Percentiles rank a stretch among this genome's conserved stretches.
Conservation (phyloP, 2,888 invertebrate genomes). For the Exephanes ischioxanthus region DNA sequence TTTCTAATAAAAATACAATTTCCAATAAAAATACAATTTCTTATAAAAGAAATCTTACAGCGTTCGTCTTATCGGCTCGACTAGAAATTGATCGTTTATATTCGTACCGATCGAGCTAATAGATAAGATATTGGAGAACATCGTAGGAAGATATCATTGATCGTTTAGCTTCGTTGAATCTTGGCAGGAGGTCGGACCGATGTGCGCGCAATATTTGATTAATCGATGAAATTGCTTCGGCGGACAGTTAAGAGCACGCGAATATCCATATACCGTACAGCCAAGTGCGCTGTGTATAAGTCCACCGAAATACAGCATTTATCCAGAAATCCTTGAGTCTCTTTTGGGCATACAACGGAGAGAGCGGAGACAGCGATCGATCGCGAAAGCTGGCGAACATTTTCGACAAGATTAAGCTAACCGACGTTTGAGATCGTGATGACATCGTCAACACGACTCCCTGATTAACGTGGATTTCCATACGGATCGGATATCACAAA, state of each 20-base stretch:
- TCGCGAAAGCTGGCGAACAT: slow-evolving; percentile 3
- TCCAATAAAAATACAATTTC: neutral
- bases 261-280: slow-evolving; percentile 22
- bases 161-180: slow-evolving; percentile 55
- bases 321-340: slow-evolving; percentile 4
- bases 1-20: slow-evolving; percentile 3
- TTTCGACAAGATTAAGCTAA: neutral
- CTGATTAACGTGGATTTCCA: neutral
- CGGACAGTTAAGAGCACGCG: slow-evolving; percentile 39
- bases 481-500: neutral
- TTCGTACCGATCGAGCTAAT: neutral
- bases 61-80: slow-evolving; percentile 14
- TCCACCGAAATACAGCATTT: slow-evolving; percentile 28
- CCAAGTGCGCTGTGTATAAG: slow-evolving; percentile 17
- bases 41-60: neutral
- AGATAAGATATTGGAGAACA: slow-evolving; percentile 56
- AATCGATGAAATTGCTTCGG: slow-evolving; percentile 54
- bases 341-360: slow-evolving; percentile 7
- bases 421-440: neutral
- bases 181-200: slow-evolving; percentile 56
- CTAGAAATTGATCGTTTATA: slow-evolving; percentile 7
- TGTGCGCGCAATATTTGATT: slow-evolving; percentile 54
- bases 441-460: neutral
- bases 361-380: neutral
- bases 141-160: slow-evolving; percentile 30